Conservation (phyloP, 2,888 invertebrate genomes). For the Arctia plantaginis region DNA sequence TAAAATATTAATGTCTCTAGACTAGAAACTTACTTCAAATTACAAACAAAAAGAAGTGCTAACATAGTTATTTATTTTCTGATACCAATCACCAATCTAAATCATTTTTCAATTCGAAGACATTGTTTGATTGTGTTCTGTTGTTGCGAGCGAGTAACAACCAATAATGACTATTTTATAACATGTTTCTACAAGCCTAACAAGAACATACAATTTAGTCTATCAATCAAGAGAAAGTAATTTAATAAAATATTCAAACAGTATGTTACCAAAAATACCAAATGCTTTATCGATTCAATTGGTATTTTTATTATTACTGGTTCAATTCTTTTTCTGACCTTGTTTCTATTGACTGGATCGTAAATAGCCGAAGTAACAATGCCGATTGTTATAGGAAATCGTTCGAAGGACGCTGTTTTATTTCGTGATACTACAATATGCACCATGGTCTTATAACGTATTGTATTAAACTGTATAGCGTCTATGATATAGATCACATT, state of each 20-base stretch:
- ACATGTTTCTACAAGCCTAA: neutral
- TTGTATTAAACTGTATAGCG: constrained; percentile 15
- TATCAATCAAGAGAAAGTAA: constrained; percentile 9
- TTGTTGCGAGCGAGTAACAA: neutral
- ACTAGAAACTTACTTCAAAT: neutral
- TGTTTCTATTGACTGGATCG: constrained; percentile 54
- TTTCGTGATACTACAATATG: constrained; percentile 33
- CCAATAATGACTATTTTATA: neutral
- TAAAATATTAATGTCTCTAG: too few species aligned
- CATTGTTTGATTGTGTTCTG: neutral
- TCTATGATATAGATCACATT: neutral
- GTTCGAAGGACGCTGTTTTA: constrained; percentile 38
- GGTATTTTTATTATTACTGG: constrained; percentile 51
- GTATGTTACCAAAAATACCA: constrained; percentile 2
- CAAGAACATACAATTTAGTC: neutral
- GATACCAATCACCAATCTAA: neutral
- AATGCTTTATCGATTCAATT: constrained; percentile 19
- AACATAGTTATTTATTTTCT: neutral
- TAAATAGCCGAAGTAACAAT: constrained; percentile 54
- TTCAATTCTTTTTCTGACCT: constrained; percentile 49
- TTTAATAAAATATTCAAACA: constrained; percentile 9
- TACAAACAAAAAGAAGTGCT: neutral
- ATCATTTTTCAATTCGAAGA: neutral
- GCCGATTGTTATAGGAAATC: constrained; percentile 50
- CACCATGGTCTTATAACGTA: constrained; percentile 32